Conservation (phyloP, 2,113 vertebrate genomes). For the Osmerus mordax region DNA sequence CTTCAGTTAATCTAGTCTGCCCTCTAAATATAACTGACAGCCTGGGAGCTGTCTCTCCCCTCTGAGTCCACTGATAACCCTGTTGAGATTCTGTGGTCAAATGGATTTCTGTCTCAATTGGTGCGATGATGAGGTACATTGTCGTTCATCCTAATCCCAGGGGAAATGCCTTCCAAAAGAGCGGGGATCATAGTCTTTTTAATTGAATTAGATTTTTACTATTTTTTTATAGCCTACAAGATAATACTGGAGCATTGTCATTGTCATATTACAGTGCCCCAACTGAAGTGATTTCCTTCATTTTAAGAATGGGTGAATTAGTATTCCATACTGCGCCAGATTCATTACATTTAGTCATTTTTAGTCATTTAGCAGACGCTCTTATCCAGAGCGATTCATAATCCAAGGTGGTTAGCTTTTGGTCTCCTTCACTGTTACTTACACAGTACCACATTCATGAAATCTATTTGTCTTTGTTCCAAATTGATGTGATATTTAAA, state of each 20-base stretch:
- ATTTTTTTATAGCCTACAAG: not conserved
- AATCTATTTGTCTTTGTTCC: too few relatives aligned
- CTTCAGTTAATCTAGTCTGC: constrained; percentile 1
- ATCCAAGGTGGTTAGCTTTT: not conserved
- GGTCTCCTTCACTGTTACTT: not conserved
- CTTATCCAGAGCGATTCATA: too few relatives aligned
- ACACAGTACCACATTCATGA: not conserved
- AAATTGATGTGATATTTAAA: too few relatives aligned
- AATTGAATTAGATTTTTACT: constrained; percentile 27
- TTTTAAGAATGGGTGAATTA: not conserved
- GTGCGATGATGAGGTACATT: constrained; percentile 32
- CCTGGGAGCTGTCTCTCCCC: constrained; percentile 6
- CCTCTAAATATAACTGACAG: constrained; percentile 23
- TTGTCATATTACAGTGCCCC: not conserved
- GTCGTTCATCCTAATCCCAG: constrained; percentile 15
- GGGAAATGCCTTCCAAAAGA: constrained; percentile 19
- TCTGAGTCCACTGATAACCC: constrained; percentile 42
- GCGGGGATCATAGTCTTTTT: constrained; percentile 16
- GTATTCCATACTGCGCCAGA: not conserved
- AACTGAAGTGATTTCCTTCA: not conserved
- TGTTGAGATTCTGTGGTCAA: constrained; percentile 7
- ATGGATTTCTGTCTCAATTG: constrained; percentile 43
- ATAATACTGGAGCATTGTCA: too few relatives aligned
- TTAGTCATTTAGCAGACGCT: too few relatives aligned
- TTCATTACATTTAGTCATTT: too few relatives aligned